Conservation (phyloP, 2,888 invertebrate genomes). For the Drosophila anomalata region DNA sequence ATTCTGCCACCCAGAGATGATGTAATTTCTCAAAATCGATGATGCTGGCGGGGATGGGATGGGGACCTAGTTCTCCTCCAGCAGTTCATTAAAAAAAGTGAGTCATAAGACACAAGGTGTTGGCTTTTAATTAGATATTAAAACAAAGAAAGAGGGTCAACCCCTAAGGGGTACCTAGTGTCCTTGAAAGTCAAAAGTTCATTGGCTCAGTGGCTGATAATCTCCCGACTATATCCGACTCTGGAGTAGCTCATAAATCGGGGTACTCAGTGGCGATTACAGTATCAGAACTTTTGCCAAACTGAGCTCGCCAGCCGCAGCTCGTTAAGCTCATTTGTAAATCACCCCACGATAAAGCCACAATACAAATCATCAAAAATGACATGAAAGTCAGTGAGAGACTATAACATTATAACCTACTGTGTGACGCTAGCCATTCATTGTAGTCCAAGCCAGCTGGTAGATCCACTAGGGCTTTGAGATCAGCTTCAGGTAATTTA, state of each 20-base stretch:
- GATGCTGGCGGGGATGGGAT: constrained; percentile 4
- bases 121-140: not conserved
- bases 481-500: constrained; percentile 96
- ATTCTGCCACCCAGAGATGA: constrained; percentile 51
- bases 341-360: constrained; percentile 37
- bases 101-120: not conserved
- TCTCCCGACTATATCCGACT: not conserved
- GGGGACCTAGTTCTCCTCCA: not conserved
- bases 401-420: constrained; percentile 85
- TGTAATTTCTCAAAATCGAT: constrained; percentile 58
- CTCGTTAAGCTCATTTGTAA: constrained; percentile 34
- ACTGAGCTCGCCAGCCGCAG: constrained; percentile 7
- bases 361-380: constrained; percentile 10
- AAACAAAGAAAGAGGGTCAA: not conserved
- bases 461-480: constrained; percentile 96
- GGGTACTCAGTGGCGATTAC: constrained; percentile 17
- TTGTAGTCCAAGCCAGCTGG: constrained; percentile 98
- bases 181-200: constrained; percentile 6
- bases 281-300: constrained; percentile 32
- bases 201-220: constrained; percentile 8
- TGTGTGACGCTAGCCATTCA: constrained; percentile 99
- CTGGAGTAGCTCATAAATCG: constrained; percentile 12
- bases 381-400: constrained; percentile 5
- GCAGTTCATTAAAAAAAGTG: constrained; percentile 27
- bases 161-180: not conserved